A percentile compares a stretch with the other conserved stretches of the same genome.
Conservation (phyloP, 2,113 vertebrate species). For the Grammomys dolichurus region DNA sequence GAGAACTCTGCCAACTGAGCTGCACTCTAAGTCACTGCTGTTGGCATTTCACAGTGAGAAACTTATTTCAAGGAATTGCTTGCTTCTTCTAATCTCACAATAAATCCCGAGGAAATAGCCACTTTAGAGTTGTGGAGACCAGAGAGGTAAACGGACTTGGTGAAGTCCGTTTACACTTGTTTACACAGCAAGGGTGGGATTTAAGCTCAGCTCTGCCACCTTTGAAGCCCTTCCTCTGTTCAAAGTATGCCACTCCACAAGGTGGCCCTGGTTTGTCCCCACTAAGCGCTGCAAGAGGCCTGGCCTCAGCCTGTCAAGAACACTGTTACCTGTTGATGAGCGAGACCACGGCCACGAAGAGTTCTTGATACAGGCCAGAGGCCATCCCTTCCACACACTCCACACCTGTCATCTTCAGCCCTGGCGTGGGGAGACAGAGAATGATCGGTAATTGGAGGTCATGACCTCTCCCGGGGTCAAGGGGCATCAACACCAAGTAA, state of each 20-base stretch:
- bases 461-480: background rate
- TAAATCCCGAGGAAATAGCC: background rate
- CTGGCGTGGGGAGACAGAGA: slow-evolving; percentile 78
- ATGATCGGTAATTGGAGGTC: fast-evolving
- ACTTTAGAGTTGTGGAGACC: background rate
- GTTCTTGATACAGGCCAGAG: slow-evolving; percentile 95
- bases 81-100: background rate
- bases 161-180: too few relatives aligned
- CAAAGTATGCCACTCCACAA: background rate
- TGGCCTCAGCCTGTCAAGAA: background rate
- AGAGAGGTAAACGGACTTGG: background rate
- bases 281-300: fast-evolving
- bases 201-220: background rate
- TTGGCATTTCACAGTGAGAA: background rate
- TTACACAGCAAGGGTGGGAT: background rate
- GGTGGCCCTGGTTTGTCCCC: fast-evolving
- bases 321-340: slow-evolving; percentile 95
- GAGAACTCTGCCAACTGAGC: background rate
- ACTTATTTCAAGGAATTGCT: background rate
- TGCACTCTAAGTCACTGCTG: background rate
- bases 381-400: slow-evolving; percentile 97
- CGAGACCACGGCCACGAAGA: slow-evolving; percentile 91
- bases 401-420: slow-evolving; percentile 90
- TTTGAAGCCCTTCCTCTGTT: background rate
- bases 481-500: background rate